A percentile compares a stretch with the other conserved stretches of the same genome.
Conservation (phyloP, 2,888 invertebrate genomes). For the Strigamia maritima region DNA sequence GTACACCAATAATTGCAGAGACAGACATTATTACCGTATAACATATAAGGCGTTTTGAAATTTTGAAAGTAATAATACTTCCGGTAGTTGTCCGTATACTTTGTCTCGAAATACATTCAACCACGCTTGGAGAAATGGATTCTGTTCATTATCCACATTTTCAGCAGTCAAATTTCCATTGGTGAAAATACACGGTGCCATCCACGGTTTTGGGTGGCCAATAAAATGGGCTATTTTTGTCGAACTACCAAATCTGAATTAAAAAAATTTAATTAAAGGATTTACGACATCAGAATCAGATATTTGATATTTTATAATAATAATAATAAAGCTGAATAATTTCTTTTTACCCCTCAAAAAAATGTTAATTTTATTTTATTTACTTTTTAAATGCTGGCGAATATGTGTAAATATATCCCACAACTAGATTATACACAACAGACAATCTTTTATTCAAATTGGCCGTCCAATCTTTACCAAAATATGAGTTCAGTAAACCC, state of each 20-base stretch:
- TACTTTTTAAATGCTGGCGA: conserved; percentile 57
- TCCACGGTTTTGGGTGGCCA: conserved; percentile 54
- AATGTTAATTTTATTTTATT: too few species aligned
- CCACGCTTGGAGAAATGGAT: conserved; percentile 36
- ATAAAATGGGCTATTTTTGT: conserved; percentile 55
- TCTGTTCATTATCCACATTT: background rate
- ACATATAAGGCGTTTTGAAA: too few species aligned
- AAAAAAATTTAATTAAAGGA: too few species aligned
- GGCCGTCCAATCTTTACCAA: conserved; percentile 54
- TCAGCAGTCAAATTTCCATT: background rate
- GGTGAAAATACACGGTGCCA: conserved; percentile 42
- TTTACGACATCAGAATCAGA: too few species aligned
- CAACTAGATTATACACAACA: conserved; percentile 58
- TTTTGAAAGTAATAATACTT: conserved; percentile 36
- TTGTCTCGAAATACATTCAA: conserved; percentile 37
- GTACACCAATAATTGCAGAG: too few species aligned
- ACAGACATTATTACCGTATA: too few species aligned
- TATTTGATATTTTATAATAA: too few species aligned
- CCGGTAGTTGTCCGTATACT: conserved; percentile 39
- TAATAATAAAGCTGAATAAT: too few species aligned
- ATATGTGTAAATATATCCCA: conserved; percentile 57
- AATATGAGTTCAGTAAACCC: conserved; percentile 56
- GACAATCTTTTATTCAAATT: conserved; percentile 55
- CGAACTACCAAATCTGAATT: conserved; percentile 49
- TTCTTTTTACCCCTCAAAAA: too few species aligned